These are phyloP conservation scores for Leptinotarsa tumamoca DNA, from an alignment of 2,888 invertebrate species.

Conservation along the genomic window DNA sequence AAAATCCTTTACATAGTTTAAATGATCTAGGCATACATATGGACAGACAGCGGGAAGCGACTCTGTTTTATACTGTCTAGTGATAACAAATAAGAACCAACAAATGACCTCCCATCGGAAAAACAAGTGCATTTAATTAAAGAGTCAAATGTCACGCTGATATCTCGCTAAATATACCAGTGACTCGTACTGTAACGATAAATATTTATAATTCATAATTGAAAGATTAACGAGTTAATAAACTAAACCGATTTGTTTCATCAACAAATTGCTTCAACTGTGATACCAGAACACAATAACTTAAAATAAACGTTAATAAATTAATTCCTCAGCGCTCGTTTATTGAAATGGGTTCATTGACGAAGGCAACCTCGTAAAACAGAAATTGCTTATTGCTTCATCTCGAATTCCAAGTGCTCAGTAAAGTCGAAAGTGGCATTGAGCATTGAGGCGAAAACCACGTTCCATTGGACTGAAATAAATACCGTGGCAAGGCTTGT, in stretches of 20 bases:
- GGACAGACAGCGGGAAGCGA: no score
- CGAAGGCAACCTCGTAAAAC: neutral
- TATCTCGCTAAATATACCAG: neutral
- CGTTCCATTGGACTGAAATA: neutral
- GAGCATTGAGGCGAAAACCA: neutral
- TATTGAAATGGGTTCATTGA: conserved; percentile 17
- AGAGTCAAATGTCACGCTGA: neutral
- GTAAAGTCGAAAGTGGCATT: neutral
- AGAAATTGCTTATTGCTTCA: neutral
- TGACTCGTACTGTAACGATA: neutral
- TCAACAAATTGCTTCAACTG: conserved; percentile 20
- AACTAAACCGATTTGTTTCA: conserved; percentile 26
- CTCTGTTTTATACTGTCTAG: no score
- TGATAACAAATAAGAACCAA: neutral
- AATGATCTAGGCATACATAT: no score
- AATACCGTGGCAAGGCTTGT: neutral
- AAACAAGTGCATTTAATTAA: neutral
- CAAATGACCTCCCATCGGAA: neutral
- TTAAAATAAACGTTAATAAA: conserved; percentile 15
- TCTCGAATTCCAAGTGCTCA: conserved; percentile 3
- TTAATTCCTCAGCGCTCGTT: neutral
- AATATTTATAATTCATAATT: conserved; percentile 18
- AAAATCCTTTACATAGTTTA: no score
- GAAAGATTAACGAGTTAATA: conserved; percentile 27
- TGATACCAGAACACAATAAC: conserved; percentile 2